Percentiles rank a stretch among this genome's conserved stretches.
These are phyloP conservation scores for Procambarus virginalis DNA, from an alignment of 1,140 invertebrate species.

Conservation along the genomic window DNA sequence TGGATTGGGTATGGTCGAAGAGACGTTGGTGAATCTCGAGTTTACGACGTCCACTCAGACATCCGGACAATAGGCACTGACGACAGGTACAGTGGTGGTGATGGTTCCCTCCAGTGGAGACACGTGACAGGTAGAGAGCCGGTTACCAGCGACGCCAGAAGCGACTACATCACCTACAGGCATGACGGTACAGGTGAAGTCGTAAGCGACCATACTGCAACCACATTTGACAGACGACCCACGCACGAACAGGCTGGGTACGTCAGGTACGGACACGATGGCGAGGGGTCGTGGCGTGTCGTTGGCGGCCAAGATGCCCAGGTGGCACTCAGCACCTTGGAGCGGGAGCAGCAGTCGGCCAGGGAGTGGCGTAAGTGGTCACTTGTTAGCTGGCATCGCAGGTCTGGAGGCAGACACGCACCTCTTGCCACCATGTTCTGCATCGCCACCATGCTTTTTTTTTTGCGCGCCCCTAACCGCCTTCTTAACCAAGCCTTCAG, in stretches of 20 bases:
- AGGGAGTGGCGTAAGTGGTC: slow-evolving; percentile 32
- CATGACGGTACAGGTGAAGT: background rate
- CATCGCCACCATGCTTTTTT: slow-evolving; percentile 17
- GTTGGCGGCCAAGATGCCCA: slow-evolving; percentile 22
- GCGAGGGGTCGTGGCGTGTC: slow-evolving; percentile 40
- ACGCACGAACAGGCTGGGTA: slow-evolving; percentile 24
- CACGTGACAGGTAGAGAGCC: background rate
- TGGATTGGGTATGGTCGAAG: background rate
- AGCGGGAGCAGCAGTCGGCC: slow-evolving; percentile 19
- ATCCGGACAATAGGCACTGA: background rate
- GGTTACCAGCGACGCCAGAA: slow-evolving; percentile 1
- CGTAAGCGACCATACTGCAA: slow-evolving; percentile 2
- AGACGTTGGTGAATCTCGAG: background rate
- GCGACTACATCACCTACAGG: background rate
- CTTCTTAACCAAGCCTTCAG: slow-evolving; percentile 10
- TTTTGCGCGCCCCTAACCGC: background rate
- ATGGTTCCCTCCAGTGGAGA: background rate
- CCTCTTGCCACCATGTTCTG: background rate
- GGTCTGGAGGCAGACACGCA: background rate
- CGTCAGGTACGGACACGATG: slow-evolving; percentile 39
- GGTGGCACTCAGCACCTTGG: slow-evolving; percentile 15
- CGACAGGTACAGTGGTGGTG: background rate
- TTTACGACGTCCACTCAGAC: background rate
- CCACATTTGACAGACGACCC: slow-evolving; percentile 23
- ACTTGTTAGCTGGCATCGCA: background rate